A percentile compares a stretch with the other conserved stretches of the same genome.
Evolutionary conservation across 2,113 vertebrate species (phyloP).

Genomic region (Pelmatolapia mariae): DNA sequence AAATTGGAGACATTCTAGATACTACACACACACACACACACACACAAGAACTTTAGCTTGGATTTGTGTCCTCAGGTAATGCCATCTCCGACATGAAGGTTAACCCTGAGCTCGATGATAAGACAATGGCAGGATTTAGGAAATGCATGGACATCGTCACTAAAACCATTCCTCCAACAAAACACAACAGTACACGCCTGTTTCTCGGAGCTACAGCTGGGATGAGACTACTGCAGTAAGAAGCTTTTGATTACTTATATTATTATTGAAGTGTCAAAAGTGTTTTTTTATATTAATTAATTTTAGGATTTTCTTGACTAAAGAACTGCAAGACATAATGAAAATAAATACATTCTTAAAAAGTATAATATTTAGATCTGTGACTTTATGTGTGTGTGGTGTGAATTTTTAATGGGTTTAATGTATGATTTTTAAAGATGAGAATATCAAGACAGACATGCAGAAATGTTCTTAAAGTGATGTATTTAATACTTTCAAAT

Average conservation of each 20-base stretch:
- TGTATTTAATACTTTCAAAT: neutral
- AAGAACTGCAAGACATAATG: neutral
- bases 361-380: neutral
- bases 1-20: neutral
- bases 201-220: conserved; percentile 95
- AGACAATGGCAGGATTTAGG: conserved; percentile 65
- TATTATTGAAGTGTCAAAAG: neutral
- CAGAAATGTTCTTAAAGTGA: neutral
- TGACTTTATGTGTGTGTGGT: neutral
- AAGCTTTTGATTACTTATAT: neutral
- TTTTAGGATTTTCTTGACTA: neutral
- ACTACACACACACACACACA: neutral
- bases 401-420: neutral
- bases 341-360: neutral
- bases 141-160: conserved; percentile 74
- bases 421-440: neutral
- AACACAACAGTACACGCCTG: conserved; percentile 74
- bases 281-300: neutral
- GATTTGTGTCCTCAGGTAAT: conserved; percentile 64
- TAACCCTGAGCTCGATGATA: conserved; percentile 49
- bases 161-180: conserved; percentile 68
- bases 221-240: conserved; percentile 90
- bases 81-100: conserved; percentile 83
- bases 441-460: neutral
- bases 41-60: neutral